phyloP scores from a whole-genome alignment of 2,113 vertebrate genomes.

The Pelusios castaneus region DNA sequence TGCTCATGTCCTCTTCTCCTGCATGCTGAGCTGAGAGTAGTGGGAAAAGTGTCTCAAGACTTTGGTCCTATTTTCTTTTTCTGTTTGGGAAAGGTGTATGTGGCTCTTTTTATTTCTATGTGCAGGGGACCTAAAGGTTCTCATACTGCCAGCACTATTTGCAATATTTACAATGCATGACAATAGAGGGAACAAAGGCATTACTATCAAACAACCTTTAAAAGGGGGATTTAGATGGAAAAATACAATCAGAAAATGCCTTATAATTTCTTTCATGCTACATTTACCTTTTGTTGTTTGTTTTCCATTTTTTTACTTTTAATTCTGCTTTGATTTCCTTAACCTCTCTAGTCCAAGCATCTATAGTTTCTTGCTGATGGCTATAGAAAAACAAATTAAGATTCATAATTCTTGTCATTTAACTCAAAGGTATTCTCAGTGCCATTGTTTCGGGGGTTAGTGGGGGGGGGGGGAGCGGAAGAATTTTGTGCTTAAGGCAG shows the following conservation, averaged over 20 bases:
- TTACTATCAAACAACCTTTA: background rate
- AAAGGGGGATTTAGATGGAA: background rate
- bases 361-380: slow-evolving; percentile 71
- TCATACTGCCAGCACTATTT: background rate
- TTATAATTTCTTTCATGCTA: background rate
- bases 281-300: slow-evolving; percentile 66
- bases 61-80: background rate
- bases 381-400: slow-evolving; percentile 38
- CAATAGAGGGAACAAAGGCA: background rate
- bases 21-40: background rate
- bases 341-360: slow-evolving; percentile 68
- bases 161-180: background rate
- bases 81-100: background rate
- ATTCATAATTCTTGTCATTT: background rate
- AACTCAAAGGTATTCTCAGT: background rate
- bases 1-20: background rate
- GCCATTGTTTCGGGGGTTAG: background rate
- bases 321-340: slow-evolving; percentile 62
- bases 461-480: too few species aligned
- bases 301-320: slow-evolving; percentile 64
- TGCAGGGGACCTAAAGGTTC: background rate
- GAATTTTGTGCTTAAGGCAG: background rate
- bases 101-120: background rate
- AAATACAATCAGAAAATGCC: background rate
- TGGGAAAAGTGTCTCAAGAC: background rate